Conservation (phyloP, 2,888 invertebrate genomes). For the Agrypnus murinus region DNA sequence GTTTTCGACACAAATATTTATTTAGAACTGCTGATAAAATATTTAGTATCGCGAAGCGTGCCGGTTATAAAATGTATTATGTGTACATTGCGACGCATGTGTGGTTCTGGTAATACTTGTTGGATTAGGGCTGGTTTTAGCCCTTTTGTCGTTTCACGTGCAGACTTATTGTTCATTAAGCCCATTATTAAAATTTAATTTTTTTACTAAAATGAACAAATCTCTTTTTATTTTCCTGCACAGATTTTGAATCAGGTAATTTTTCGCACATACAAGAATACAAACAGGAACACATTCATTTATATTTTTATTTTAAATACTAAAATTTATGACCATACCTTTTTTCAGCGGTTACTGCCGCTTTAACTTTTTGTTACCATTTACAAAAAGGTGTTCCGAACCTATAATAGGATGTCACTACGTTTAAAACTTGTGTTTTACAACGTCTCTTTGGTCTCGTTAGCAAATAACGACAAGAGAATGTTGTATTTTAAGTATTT, state of each 20-base stretch:
- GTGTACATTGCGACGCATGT: slow-evolving; percentile 61
- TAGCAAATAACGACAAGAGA: slow-evolving; percentile 49
- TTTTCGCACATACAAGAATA: not conserved
- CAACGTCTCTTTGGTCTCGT: slow-evolving; percentile 50
- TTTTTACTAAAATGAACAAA: slow-evolving; percentile 52
- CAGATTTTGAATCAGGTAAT: not conserved
- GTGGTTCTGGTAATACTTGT: slow-evolving; percentile 71
- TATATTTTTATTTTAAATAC: slow-evolving; percentile 27
- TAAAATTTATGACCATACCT: slow-evolving; percentile 35
- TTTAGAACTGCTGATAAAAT: slow-evolving; percentile 30
- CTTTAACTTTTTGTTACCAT: slow-evolving; percentile 39
- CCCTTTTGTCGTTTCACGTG: slow-evolving; percentile 69
- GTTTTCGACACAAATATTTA: not conserved
- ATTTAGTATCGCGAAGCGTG: slow-evolving; percentile 62
- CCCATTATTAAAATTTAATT: slow-evolving; percentile 64
- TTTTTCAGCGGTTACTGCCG: slow-evolving; percentile 29
- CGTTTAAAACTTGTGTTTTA: slow-evolving; percentile 53
- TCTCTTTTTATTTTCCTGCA: not conserved
- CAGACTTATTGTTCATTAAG: slow-evolving; percentile 66
- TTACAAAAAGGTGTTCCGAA: slow-evolving; percentile 50
- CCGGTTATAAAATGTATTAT: slow-evolving; percentile 63
- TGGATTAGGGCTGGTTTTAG: slow-evolving; percentile 70
- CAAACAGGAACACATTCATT: not conserved
- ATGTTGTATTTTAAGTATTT: slow-evolving; percentile 44
- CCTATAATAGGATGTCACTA: slow-evolving; percentile 51